Base-by-base conservation (phyloP, 2,113 vertebrate species). In the Alexandromys fortis region DNA sequence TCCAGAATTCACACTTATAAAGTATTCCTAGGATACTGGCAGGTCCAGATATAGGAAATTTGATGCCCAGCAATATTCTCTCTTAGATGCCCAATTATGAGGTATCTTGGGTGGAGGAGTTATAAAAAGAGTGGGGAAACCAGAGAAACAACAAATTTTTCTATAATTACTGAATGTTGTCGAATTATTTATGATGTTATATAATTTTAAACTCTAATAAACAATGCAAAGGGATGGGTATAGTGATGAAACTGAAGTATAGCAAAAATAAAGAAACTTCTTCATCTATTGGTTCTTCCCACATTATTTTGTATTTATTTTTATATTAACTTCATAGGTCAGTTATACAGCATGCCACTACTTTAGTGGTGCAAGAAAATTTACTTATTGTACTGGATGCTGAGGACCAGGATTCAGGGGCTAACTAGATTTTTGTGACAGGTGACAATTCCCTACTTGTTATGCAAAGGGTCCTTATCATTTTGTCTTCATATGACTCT, bases 261-360 rank as follows among this genome's bases (percentile, higher is more conserved):
- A 88, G 17, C 4, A 81, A 67, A 95, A 96, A 79, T 55, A 91
- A 77, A 86, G 38, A 89, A 92, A 86, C 14, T 65, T 45, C 24
- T 85, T 14, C 8, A 67, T 72, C 8, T 86, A n/a, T 78, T 76
- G n/a, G 19, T n/a, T 83, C 4, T 79, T 86, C 83, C 72, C 61
- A 52, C 61, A 75, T 86, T 61, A 0, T 61, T 92, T 90, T 30
- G 22, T 49, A 24, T 58, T 5, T 83, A 35, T 78, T 4, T 87
- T 28, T 90, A 38, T 42, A 61, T 14, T 88, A 45, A 10, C 78
- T 22, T 94, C 63, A 2, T 28, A 81, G 14, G 52, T 19, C 5
- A 88, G 1, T 16, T 21, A 38, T 82, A 73, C 0, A 67, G 28
- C 72, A 73, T 82, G 26, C 21, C 77, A 73, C 12, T 72, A 5